Evolutionary conservation across 2,797 vertebrate genomes (phyloP).

Genomic region (Poeciliopsis gracilis): DNA sequence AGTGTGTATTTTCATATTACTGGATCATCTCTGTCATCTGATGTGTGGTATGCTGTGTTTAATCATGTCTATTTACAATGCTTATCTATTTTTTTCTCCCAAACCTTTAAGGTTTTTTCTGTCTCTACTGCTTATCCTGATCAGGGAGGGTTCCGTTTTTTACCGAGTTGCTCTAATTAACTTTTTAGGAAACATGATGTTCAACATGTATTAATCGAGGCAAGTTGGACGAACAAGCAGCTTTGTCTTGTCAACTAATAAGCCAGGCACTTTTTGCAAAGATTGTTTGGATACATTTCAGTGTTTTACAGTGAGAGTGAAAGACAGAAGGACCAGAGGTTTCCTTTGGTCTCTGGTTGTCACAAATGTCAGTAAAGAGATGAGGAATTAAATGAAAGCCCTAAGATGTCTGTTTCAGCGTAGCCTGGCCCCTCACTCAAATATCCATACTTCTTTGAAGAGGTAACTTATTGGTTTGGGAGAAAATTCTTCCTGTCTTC

Average conservation of each 20-base stretch:
- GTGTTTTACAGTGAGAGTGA: slow-evolving; percentile 60
- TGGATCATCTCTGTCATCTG: slow-evolving; percentile 47
- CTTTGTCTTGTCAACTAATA: slow-evolving; percentile 50
- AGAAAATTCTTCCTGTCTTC: slow-evolving; percentile 74
- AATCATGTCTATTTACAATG: slow-evolving; percentile 42
- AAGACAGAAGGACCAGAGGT: slow-evolving; percentile 45
- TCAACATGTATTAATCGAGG: slow-evolving; percentile 56
- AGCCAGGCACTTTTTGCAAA: slow-evolving; percentile 44
- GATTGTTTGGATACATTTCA: slow-evolving; percentile 47
- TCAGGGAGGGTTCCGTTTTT: slow-evolving; percentile 26
- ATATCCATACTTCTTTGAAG: slow-evolving; percentile 75
- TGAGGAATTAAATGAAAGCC: slow-evolving; percentile 73
- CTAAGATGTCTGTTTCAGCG: slow-evolving; percentile 75
- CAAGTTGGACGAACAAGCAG: slow-evolving; percentile 43
- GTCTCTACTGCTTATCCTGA: slow-evolving; percentile 17
- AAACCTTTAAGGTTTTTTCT: neutral
- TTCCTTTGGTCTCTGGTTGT: slow-evolving; percentile 66
- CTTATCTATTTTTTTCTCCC: slow-evolving; percentile 18
- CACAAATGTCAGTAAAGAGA: slow-evolving; percentile 70
- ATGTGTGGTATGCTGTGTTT: slow-evolving; percentile 38
- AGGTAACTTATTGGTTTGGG: slow-evolving; percentile 75
- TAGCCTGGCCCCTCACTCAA: slow-evolving; percentile 64
- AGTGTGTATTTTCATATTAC: slow-evolving; percentile 55
- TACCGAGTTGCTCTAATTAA: slow-evolving; percentile 29
- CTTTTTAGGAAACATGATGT: slow-evolving; percentile 31